Base-by-base conservation (phyloP, 2,797 vertebrate species). In the Neomorphus geoffroyi region DNA sequence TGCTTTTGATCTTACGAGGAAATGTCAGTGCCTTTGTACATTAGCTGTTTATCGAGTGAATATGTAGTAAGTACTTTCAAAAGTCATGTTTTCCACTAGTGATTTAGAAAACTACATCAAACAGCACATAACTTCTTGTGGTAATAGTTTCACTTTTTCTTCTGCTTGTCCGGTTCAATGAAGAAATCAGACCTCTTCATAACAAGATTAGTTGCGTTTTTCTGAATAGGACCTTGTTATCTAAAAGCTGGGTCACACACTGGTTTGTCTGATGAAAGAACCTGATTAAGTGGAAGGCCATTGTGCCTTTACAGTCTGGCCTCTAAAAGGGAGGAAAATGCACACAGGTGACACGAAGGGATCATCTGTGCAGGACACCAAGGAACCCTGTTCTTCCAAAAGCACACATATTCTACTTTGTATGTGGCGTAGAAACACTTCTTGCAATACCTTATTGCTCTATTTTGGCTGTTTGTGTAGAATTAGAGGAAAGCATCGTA, bases 331-430 rank as follows among this genome's bases (percentile, higher is more conserved):
- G 28, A 53, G 35, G 24, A 54, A 27, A 85, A 37, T 33, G 10
- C 5, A 17, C 7, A 3, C 1, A 26, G 21, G 26, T 69, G 27
- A 46, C 21, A 22, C 11, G 21, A 50, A 45, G 39, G 7, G 18
- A 58, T 16, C 39, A 33, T 27, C 11, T 54, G 30, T 39, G 32
- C 27, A 80, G 43, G 26, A 32, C 21, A 18, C 28, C 19, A 30
- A 86, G 28, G 35, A 73, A 41, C 3, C 13, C 28, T 58, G 17
- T 22, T 81, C 37, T 17, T 86, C 10, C 18, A 54, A 23, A 9
- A 53, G 18, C 39, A 13, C 7, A 1, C 0, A 0, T 37, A 16
- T 35, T 50, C 28, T 71, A 35, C 28, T 74, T 39, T 39, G 6
- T 60, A 2, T 16, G 21, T 73, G n/a, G 17, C 48, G 7, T 17